Evolutionary conservation across 1,140 invertebrate genomes (phyloP).

Genomic region (Leptinotarsa undecemlineata): DNA sequence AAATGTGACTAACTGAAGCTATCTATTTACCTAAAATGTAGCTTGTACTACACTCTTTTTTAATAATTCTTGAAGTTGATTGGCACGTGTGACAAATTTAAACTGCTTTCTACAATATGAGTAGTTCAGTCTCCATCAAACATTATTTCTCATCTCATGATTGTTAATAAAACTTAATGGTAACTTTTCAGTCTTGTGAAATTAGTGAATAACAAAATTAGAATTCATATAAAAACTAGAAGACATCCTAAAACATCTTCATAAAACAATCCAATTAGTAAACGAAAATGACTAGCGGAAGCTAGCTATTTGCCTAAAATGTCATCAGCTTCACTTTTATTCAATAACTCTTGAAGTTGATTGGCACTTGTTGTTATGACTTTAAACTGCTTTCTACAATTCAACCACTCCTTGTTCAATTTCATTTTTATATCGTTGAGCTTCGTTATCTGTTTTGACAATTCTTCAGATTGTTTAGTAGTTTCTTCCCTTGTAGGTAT

Average conservation of each 20-base stretch:
- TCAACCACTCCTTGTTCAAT: constrained; percentile 8
- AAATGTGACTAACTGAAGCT: no score
- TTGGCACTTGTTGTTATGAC: constrained; percentile 14
- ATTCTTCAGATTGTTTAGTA: not conserved
- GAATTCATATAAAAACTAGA: no score
- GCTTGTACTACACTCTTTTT: not conserved
- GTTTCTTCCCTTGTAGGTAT: not conserved
- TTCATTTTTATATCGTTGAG: not conserved
- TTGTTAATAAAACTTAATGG: not conserved
- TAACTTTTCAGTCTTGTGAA: no score
- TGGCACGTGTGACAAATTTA: not conserved
- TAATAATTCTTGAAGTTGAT: not conserved
- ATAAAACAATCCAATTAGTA: no score
- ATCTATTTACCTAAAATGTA: no score
- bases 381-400: not conserved
- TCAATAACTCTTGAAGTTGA: not conserved
- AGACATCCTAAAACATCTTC: no score
- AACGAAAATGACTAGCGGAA: no score
- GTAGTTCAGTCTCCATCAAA: constrained; percentile 1
- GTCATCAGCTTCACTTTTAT: not conserved
- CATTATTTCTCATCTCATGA: constrained; percentile 1
- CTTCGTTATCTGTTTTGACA: not conserved
- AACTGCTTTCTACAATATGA: not conserved
- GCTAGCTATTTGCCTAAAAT: no score
- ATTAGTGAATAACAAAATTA: no score